Percentiles rank a stretch among this genome's conserved stretches.
Conservation (phyloP, 2,113 vertebrate species). For the Pygoscelis antarcticus region DNA sequence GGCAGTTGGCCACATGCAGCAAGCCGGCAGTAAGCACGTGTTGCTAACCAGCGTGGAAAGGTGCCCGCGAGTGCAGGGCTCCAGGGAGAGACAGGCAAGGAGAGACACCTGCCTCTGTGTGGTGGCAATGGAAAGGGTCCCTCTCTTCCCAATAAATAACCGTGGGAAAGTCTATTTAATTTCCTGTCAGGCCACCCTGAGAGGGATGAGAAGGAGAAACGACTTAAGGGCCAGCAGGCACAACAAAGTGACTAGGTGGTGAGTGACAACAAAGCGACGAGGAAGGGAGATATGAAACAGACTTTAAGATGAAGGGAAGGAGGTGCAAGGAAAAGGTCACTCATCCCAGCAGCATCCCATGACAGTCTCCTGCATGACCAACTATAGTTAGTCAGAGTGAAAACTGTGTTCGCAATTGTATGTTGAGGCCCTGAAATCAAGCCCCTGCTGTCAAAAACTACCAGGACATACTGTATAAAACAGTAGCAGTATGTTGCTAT, state of each 20-base stretch:
- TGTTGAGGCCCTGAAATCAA: background rate
- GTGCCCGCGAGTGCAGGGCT: background rate
- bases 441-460: background rate
- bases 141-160: background rate
- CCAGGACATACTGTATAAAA: background rate
- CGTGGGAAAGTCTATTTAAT: background rate
- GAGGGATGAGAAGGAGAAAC: background rate
- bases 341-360: background rate
- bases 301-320: background rate
- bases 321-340: background rate
- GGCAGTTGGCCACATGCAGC: background rate
- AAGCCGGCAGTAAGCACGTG: accelerated
- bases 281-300: background rate
- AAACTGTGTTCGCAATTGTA: background rate
- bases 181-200: background rate
- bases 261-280: background rate
- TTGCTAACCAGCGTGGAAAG: background rate
- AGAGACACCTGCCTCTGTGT: background rate
- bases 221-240: background rate
- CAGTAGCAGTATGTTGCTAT: background rate
- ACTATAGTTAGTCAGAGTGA: background rate
- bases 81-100: background rate
- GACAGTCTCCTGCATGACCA: background rate
- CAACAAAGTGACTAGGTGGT: background rate
- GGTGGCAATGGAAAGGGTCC: background rate